Conservation (phyloP, 2,888 invertebrate species). For the Drosophila borealis region DNA sequence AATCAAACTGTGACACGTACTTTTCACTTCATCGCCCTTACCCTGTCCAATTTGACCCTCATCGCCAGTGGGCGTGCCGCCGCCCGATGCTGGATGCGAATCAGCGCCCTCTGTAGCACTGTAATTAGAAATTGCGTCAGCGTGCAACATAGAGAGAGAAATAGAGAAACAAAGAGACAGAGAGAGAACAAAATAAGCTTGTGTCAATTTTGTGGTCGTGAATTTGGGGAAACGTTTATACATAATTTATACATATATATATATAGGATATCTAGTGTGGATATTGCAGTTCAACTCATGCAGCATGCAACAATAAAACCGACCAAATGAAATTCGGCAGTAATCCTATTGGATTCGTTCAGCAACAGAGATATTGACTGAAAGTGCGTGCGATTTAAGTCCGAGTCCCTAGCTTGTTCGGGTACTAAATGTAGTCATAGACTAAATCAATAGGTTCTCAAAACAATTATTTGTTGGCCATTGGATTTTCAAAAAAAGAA, state of each 20-base stretch:
- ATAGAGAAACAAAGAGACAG: conserved; percentile 33
- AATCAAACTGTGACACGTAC: conserved; percentile 81
- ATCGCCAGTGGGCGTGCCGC: conserved; percentile 90
- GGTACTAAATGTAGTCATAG: conserved; percentile 13
- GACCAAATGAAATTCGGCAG: neutral
- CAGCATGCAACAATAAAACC: conserved; percentile 46
- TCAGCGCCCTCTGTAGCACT: conserved; percentile 97
- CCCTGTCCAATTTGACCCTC: conserved; percentile 92
- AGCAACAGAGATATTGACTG: conserved; percentile 9
- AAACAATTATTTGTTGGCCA: neutral
- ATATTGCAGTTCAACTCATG: conserved; percentile 37
- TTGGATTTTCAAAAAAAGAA: no score
- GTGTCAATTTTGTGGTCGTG: conserved; percentile 36
- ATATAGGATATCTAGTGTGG: conserved; percentile 36
- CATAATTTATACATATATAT: conserved; percentile 13
- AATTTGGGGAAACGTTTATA: conserved; percentile 24
- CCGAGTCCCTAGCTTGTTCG: neutral
- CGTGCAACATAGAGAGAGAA: conserved; percentile 29
- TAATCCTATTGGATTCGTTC: conserved; percentile 5
- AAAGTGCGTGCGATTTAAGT: conserved; percentile 29
- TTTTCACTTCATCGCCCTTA: conserved; percentile 85
- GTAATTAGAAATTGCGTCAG: conserved; percentile 73
- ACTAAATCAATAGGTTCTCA: conserved; percentile 12
- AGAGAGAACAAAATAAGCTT: conserved; percentile 46
- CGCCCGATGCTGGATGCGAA: conserved; percentile 92